Evolutionary conservation across 1,140 invertebrate species (phyloP).

Genomic region (Hylyphantes graminicola): DNA sequence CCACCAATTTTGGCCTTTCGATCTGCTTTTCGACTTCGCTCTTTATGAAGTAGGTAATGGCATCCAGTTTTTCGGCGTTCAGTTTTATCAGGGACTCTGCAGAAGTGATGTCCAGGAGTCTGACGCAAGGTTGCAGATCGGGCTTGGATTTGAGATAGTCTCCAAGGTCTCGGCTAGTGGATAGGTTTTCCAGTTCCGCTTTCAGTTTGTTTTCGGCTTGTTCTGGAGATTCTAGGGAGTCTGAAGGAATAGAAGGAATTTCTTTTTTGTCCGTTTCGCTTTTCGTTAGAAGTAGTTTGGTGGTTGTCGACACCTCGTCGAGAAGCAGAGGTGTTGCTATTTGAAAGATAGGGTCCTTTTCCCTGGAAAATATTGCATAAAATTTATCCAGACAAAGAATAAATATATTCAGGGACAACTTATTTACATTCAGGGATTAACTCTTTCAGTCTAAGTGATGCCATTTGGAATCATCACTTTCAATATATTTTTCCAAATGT

Average conservation of each 20-base stretch:
- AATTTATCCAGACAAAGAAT: no score
- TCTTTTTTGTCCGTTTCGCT: neutral
- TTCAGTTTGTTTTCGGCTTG: neutral
- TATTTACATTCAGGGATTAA: no score
- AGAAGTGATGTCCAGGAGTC: slow-evolving; percentile 19
- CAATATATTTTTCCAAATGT: no score
- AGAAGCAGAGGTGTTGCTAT: slow-evolving; percentile 79
- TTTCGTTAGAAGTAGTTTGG: slow-evolving; percentile 35
- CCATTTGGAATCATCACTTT: no score
- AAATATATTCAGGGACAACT: no score
- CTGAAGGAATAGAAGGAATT: neutral
- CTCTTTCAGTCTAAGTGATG: no score
- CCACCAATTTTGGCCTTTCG: neutral
- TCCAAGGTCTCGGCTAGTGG: neutral
- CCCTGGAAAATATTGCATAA: slow-evolving; percentile 66
- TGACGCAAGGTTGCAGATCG: neutral
- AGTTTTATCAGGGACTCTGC: neutral
- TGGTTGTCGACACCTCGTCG: slow-evolving; percentile 71
- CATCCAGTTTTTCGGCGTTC: slow-evolving; percentile 44
- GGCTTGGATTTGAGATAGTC: neutral
- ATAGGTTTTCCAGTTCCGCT: neutral
- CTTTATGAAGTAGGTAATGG: slow-evolving; percentile 37
- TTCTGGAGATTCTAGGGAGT: neutral
- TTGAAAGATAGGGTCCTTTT: slow-evolving; percentile 84
- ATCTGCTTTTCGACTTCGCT: neutral